Percentiles rank a stretch among this genome's conserved stretches.
Conservation (phyloP, 2,113 vertebrate species). For the Anseranas semipalmata region DNA sequence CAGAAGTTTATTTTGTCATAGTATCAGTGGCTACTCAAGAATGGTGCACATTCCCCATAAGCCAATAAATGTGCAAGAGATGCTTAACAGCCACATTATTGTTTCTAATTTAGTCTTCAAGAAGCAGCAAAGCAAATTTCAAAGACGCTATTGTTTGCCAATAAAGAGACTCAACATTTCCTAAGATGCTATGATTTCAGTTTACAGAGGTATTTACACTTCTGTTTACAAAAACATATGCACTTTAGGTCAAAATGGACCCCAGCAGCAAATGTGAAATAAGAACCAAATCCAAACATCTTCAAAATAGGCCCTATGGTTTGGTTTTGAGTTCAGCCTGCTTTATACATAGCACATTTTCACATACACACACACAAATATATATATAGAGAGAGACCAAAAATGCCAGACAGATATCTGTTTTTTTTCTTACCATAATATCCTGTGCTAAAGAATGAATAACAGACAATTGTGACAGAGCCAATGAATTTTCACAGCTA, state of each 20-base stretch:
- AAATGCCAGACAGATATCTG: not conserved
- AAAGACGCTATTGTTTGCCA: not conserved
- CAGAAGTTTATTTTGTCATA: not conserved
- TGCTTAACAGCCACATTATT: not conserved
- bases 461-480: not conserved
- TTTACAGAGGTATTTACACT: not conserved
- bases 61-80: not conserved
- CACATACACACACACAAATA: not conserved
- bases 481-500: not conserved
- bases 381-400: not conserved
- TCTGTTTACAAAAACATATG: not conserved
- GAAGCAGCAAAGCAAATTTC: not conserved
- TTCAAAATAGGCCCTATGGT: not conserved
- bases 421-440: not conserved
- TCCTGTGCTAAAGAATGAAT: not conserved
- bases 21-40: not conserved
- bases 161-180: not conserved
- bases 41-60: not conserved
- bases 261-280: not conserved
- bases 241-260: not conserved
- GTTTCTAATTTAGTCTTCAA: conserved; percentile 25
- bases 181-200: not conserved
- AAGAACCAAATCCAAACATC: not conserved
- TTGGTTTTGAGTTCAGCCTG: not conserved
- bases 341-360: not conserved